Base-by-base conservation (phyloP, 2,888 invertebrate genomes). In the Sclerodermus sp. region DNA sequence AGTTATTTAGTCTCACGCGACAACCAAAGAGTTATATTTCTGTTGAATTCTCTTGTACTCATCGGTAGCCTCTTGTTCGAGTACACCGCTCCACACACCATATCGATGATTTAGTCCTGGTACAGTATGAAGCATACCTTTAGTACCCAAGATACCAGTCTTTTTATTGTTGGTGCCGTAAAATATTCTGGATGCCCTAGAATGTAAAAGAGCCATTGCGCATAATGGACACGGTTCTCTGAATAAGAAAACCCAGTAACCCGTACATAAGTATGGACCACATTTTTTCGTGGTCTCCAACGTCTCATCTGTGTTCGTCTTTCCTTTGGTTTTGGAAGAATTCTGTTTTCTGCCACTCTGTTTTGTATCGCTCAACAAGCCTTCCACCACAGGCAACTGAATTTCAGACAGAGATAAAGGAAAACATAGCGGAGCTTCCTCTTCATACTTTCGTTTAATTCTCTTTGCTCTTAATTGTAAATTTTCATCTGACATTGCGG, bases 211-310 rank as follows among this genome's bases (percentile, higher is more conserved):
- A 0, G 91, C 96, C 97, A 98, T 98, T 0, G 93, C 83, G 79
- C 98, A 98, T 89, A 97, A 93, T 1, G 91, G 74, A 79, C 98
- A 98, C 0, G 97, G 96, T 74, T 98, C 97, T 53, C 83, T 83
- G 0, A 89, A 84, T 37, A 91, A 74, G 72, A 93, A 96, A 1
- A 91, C 79, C 79, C 92, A 88, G 76, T 91, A 94, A 1, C 91
- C 91, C 0, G 96, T 94, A 78, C 93, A 93, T 42, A 94, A 79
- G 75, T 94, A 94, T 0, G 90, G 87, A 1, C 85, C 85, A 42
- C 80, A 74, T n/a, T 74, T 67, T 31, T 80, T 79, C 1, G 64
- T 66, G 0, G 64, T 2, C 9, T 70, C 60, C 23, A 79, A 76
- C 8, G 30, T 29, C 10, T 57, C 51, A 3, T 18, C 34, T 1